These are phyloP conservation scores for Cochlearius cochlearius DNA, from an alignment of 2,113 vertebrate species.

Conservation along the genomic window DNA sequence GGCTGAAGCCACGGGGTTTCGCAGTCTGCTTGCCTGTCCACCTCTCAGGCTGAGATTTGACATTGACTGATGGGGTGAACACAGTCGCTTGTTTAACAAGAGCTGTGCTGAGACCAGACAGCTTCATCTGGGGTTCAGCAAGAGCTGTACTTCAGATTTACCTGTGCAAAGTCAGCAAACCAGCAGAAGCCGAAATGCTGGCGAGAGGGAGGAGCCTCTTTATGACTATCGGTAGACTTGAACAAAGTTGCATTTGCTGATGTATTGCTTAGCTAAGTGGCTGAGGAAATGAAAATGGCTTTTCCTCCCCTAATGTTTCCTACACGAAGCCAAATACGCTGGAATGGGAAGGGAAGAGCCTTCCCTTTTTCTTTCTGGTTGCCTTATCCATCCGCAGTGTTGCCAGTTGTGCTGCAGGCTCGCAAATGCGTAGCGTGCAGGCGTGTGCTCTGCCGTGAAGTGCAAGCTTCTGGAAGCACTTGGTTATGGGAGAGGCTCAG, in stretches of 20 bases:
- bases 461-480: neutral
- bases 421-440: fast-evolving
- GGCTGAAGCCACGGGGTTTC: neutral
- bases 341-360: neutral
- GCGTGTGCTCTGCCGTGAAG: neutral
- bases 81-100: neutral
- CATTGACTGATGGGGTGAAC: neutral
- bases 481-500: neutral
- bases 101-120: neutral
- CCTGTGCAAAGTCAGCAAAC: neutral
- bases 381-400: neutral
- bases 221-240: neutral
- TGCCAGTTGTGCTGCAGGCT: neutral
- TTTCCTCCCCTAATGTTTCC: neutral
- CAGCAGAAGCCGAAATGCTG: neutral
- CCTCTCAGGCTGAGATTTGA: neutral
- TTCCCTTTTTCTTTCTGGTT: neutral
- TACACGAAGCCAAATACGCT: neutral
- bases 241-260: neutral
- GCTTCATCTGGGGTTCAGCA: neutral
- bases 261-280: neutral
- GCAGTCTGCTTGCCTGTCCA: neutral
- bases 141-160: neutral
- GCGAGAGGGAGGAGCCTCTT: neutral
- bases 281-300: neutral